Conservation (phyloP, 1,140 invertebrate genomes). For the Papilio polyxenes region DNA sequence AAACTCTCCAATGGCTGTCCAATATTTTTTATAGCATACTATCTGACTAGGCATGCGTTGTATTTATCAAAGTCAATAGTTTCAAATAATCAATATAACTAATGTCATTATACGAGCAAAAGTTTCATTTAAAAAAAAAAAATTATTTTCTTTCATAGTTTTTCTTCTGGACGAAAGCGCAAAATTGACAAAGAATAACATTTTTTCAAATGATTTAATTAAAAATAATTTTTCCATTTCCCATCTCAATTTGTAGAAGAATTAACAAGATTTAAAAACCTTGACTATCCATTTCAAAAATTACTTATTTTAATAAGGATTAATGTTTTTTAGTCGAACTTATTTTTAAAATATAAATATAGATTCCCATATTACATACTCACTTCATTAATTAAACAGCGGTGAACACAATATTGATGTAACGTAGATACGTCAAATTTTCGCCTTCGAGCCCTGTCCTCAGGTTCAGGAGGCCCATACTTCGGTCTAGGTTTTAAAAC, state of each 20-base stretch:
- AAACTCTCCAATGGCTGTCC: neutral
- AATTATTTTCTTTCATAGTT: neutral
- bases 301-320: no score
- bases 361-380: constrained; percentile 17
- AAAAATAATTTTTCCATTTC: no score
- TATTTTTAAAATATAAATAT: neutral
- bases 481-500: constrained; percentile 38
- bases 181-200: no score
- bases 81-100: neutral
- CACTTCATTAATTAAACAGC: constrained; percentile 42
- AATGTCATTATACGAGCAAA: no score
- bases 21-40: neutral
- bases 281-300: no score
- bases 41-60: neutral
- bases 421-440: constrained; percentile 41
- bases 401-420: constrained; percentile 41
- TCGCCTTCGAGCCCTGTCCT: constrained; percentile 40
- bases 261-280: no score
- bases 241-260: no score
- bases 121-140: neutral
- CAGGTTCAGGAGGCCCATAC: constrained; percentile 43
- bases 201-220: no score
- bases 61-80: neutral
- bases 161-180: no score
- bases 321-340: no score